Percentiles rank a stretch among this genome's conserved stretches.
These are phyloP conservation scores for Plectropomus leopardus DNA, from an alignment of 2,113 vertebrate species.

Conservation along the genomic window DNA sequence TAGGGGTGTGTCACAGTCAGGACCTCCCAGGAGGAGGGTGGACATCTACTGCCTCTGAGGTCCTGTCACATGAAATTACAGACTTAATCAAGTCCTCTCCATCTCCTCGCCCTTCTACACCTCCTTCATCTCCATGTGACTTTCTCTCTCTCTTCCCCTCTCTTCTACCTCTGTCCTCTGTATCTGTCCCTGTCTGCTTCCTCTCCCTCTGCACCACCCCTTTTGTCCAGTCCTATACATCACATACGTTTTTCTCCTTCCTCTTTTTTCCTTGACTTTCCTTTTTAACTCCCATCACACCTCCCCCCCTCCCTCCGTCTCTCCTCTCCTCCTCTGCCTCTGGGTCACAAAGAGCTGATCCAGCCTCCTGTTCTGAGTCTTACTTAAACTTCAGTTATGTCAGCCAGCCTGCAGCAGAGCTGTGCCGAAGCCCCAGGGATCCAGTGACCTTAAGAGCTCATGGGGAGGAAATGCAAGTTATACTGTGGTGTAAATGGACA, in stretches of 20 bases:
- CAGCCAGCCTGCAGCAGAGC: conserved; percentile 51
- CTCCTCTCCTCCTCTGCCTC: conserved; percentile 31
- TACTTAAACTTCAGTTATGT: conserved; percentile 74
- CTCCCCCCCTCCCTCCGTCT: neutral
- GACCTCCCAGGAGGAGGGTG: conserved; percentile 65
- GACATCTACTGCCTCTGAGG: conserved; percentile 71
- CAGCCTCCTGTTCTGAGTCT: conserved; percentile 61
- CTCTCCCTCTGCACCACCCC: neutral
- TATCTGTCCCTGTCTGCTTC: neutral
- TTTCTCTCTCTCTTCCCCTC: neutral
- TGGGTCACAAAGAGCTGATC: conserved; percentile 52
- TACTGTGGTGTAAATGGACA: conserved; percentile 29
- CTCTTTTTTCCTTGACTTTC: conserved; percentile 52
- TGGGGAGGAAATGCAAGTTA: conserved; percentile 37
- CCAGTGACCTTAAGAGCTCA: conserved; percentile 56
- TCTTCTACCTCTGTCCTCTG: neutral
- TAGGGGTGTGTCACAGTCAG: conserved; percentile 49
- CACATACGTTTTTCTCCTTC: conserved; percentile 28
- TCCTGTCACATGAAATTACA: conserved; percentile 72
- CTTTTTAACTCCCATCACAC: conserved; percentile 12
- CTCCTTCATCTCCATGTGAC: conserved; percentile 24
- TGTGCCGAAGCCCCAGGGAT: conserved; percentile 61
- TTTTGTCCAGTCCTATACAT: conserved; percentile 19
- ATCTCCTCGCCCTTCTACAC: conserved; percentile 38
- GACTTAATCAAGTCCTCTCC: conserved; percentile 70